phyloP scores from a whole-genome alignment of 2,797 vertebrate species.

The Moxostoma hubbsi region DNA sequence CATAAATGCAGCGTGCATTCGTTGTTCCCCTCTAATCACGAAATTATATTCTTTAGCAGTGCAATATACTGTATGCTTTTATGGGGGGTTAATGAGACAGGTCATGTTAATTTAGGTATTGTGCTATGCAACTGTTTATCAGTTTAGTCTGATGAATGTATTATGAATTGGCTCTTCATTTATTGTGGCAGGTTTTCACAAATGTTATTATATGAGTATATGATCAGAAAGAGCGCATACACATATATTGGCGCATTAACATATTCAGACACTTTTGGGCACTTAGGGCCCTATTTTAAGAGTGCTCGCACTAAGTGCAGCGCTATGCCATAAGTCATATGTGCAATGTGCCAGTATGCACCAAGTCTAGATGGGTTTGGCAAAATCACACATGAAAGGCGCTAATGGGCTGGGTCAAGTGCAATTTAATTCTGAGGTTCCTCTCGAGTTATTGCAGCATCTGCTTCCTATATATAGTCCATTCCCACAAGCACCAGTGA shows the following conservation, averaged over 20 bases:
- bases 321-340: no score
- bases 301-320: no score
- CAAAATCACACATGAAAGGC: no score
- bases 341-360: no score
- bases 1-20: constrained; percentile 14
- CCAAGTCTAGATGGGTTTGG: no score
- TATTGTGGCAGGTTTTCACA: not conserved
- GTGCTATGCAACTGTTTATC: constrained; percentile 34
- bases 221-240: not conserved
- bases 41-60: constrained; percentile 22
- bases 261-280: no score
- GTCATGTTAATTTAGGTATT: constrained; percentile 28
- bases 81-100: constrained; percentile 16
- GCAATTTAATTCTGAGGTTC: no score
- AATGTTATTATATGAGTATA: not conserved
- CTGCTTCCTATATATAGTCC: no score
- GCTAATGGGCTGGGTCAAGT: no score
- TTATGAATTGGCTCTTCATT: not conserved
- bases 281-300: no score
- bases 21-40: constrained; percentile 30
- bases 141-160: constrained; percentile 27
- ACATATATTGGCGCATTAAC: not conserved
- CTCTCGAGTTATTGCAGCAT: no score
- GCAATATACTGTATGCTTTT: constrained; percentile 1
- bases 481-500: no score